Evolutionary conservation across 2,797 vertebrate genomes (phyloP).

Genomic region (Betta splendens): DNA sequence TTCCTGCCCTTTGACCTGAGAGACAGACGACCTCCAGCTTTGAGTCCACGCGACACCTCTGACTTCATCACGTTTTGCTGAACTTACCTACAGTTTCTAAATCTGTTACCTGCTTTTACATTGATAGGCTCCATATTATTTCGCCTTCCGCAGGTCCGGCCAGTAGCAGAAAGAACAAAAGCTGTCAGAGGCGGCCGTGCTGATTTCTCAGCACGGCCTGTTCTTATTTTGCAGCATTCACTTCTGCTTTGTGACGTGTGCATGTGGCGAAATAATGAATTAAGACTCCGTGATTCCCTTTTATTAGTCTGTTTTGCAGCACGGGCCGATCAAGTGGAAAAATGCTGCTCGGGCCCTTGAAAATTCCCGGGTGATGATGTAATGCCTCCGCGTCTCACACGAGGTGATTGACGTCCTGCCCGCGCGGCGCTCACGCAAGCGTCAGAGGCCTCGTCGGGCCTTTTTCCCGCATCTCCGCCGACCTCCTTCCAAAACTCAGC

Average conservation of each 20-base stretch:
- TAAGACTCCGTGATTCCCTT: conserved; percentile 12
- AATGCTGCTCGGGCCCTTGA: conserved; percentile 8
- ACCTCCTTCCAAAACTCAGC: conserved; percentile 24
- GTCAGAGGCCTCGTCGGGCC: conserved; percentile 32
- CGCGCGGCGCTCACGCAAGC: conserved; percentile 16
- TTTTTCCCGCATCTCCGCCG: conserved; percentile 27
- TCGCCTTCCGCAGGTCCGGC: no score
- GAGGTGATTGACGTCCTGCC: conserved; percentile 28
- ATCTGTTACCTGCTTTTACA: not conserved
- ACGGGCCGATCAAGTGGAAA: conserved; percentile 10
- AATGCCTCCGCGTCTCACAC: conserved; percentile 23
- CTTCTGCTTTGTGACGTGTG: conserved; percentile 38
- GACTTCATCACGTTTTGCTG: conserved; percentile 19
- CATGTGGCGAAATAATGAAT: not conserved
- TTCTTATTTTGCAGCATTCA: conserved; percentile 35
- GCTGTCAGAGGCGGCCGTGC: conserved; percentile 40
- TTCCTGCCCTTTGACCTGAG: conserved; percentile 22
- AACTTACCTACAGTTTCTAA: not conserved
- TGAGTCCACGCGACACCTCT: conserved; percentile 18
- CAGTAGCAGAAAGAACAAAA: conserved; percentile 28
- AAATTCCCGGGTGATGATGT: conserved; percentile 35
- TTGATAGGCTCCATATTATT: no score
- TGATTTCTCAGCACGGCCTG: conserved; percentile 49
- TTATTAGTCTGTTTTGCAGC: conserved; percentile 8
- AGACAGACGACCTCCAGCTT: conserved; percentile 26